Evolutionary conservation across 2,113 vertebrate genomes (phyloP).

Genomic region (Diglossa brunneiventris): DNA sequence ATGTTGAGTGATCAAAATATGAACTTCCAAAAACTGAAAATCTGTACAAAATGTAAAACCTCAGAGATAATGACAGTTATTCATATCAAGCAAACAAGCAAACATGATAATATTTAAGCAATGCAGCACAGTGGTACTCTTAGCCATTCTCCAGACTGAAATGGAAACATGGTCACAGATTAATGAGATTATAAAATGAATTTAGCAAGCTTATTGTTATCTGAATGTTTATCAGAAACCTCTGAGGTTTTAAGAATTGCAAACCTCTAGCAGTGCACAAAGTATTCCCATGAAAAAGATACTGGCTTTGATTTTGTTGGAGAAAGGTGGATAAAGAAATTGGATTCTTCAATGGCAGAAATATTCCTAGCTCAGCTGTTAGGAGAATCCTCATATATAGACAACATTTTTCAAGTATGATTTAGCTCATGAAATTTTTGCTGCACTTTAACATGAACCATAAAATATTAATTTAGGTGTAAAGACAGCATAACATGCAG

Average conservation of each 20-base stretch:
- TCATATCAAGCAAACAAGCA: neutral
- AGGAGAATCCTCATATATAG: neutral
- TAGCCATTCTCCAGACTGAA: neutral
- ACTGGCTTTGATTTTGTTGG: neutral
- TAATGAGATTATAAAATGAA: slow-evolving; percentile 51
- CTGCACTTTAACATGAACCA: neutral
- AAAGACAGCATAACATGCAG: neutral
- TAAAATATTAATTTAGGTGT: neutral
- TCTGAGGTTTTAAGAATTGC: slow-evolving; percentile 25
- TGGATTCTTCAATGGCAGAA: neutral
- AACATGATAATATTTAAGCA: neutral
- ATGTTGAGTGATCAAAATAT: neutral
- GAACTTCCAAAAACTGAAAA: neutral
- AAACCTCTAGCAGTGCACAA: neutral
- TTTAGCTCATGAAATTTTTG: neutral
- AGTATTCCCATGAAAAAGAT: slow-evolving; percentile 21
- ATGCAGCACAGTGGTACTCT: neutral
- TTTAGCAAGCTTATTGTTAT: slow-evolving; percentile 35
- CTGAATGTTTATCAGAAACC: slow-evolving; percentile 52
- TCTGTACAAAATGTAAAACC: neutral
- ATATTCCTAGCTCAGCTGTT: neutral
- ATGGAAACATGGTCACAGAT: slow-evolving; percentile 28
- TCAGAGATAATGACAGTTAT: neutral
- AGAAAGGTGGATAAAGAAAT: slow-evolving; percentile 24
- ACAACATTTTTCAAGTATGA: neutral